Evolutionary conservation across 2,113 vertebrate genomes (phyloP).

Genomic region (Smithornis capensis): DNA sequence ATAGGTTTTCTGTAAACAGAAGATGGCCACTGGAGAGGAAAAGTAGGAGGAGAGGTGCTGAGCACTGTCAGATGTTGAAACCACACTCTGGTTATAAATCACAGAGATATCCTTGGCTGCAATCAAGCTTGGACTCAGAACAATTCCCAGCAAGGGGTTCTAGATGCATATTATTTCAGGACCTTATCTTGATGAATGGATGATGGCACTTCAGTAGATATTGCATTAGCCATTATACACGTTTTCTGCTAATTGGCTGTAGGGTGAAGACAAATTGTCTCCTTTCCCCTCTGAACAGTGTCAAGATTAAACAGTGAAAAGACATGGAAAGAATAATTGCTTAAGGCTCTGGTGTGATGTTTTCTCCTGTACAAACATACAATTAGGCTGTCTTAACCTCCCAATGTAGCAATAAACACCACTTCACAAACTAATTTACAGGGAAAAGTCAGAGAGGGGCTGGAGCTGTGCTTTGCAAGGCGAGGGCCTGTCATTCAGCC

Average conservation of each 20-base stretch:
- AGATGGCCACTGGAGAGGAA: constrained; percentile 12
- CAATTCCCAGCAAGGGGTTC: not conserved
- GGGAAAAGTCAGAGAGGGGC: constrained; percentile 65
- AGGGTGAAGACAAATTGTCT: constrained; percentile 75
- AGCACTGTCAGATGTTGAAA: constrained; percentile 21
- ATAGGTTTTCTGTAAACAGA: not conserved
- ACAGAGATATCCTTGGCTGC: constrained; percentile 12
- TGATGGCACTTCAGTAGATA: constrained; percentile 7
- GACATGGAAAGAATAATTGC: constrained; percentile 75
- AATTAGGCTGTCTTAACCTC: constrained; percentile 83
- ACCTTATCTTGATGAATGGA: constrained; percentile 45
- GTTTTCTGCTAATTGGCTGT: constrained; percentile 59
- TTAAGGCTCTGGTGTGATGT: constrained; percentile 70
- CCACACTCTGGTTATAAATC: not conserved
- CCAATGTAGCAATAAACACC: constrained; percentile 79
- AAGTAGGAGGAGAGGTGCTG: constrained; percentile 2
- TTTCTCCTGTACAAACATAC: constrained; percentile 78
- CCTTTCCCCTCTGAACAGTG: constrained; percentile 67
- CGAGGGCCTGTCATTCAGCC: constrained; percentile 57
- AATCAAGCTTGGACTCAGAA: constrained; percentile 10
- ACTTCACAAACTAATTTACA: constrained; percentile 81
- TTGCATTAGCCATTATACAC: constrained; percentile 30
- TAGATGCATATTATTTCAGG: constrained; percentile 21
- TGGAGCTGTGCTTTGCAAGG: constrained; percentile 61
- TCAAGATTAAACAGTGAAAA: constrained; percentile 69